These are phyloP conservation scores for Macaca fascicularis DNA, from an alignment of 2,113 vertebrate genomes.

Conservation along the genomic window T2T-MFA8v1.1 NC_088387.1:71684001-71684500, in stretches of 20 bases:
- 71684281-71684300: neutral
- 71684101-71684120: neutral
- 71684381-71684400: neutral
- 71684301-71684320: neutral
- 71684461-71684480: slow-evolving; percentile 38
- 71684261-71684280: neutral
- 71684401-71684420: neutral
- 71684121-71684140: neutral
- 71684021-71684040: no score
- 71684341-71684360: neutral
- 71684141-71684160: neutral
- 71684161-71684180: neutral
- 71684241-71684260: neutral
- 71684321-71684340: neutral
- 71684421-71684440: neutral
- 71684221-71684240: neutral
- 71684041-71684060: neutral
- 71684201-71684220: neutral
- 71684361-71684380: neutral
- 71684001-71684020: no score
- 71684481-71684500: neutral
- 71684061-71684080: neutral
- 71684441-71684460: neutral
- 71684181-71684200: neutral
- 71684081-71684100: neutral